Percentiles rank a stretch among this genome's conserved stretches.
These are phyloP conservation scores for Odontomyia ornata DNA, from an alignment of 2,888 invertebrate genomes.

Conservation along the genomic window DNA sequence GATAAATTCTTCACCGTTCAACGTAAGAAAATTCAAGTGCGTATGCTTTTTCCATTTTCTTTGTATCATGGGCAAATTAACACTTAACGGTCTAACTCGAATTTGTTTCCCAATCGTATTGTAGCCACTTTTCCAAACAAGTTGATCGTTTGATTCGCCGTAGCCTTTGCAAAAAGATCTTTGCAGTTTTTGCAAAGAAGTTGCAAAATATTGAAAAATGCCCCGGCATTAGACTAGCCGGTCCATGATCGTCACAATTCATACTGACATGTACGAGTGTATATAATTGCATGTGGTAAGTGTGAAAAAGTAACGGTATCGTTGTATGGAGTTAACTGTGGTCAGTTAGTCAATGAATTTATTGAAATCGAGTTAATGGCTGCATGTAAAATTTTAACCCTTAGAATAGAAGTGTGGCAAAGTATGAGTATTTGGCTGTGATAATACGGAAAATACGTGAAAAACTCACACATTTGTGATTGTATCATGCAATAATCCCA, in stretches of 20 bases:
- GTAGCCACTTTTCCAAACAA: background rate
- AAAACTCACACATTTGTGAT: no score
- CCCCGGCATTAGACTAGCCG: background rate
- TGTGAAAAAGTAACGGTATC: background rate
- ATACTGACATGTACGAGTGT: background rate
- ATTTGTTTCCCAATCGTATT: slow-evolving; percentile 7
- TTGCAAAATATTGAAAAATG: slow-evolving; percentile 34
- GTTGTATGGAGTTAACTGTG: background rate
- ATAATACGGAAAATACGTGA: no score
- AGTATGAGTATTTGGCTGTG: no score
- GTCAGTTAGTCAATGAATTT: background rate
- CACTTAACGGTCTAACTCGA: background rate
- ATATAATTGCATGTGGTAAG: no score
- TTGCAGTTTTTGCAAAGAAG: slow-evolving; percentile 30
- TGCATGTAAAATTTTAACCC: no score
- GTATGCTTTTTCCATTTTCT: slow-evolving; percentile 28
- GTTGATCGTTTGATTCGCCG: background rate
- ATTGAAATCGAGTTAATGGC: background rate
- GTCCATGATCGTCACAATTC: background rate
- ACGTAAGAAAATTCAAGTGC: slow-evolving; percentile 29
- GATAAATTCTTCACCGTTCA: slow-evolving; percentile 9
- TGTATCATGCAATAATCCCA: no score
- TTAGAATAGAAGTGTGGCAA: no score
- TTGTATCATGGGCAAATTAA: background rate
- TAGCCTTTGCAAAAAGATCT: slow-evolving; percentile 18